Evolutionary conservation across 2,113 vertebrate genomes (phyloP).

Genomic region (Prunella himalayana): DNA sequence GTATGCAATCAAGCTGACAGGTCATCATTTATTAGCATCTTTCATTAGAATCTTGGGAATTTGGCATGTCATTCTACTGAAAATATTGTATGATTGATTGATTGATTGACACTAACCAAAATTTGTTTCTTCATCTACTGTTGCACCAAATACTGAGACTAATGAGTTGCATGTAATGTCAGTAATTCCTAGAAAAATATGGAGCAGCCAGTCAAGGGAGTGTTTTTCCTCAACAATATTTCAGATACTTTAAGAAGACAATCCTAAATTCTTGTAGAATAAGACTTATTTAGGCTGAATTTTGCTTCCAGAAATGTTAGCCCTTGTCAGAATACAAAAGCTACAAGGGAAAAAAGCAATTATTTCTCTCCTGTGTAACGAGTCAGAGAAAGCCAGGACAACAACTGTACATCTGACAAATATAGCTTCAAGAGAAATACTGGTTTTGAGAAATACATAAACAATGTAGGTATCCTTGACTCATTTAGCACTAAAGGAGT

Average conservation of each 20-base stretch:
- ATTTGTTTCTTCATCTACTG: slow-evolving; percentile 14
- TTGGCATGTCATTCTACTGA: background rate
- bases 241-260: background rate
- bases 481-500: background rate
- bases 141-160: background rate
- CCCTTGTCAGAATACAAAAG: background rate
- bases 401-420: background rate
- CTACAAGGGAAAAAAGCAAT: background rate
- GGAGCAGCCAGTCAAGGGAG: background rate
- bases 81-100: background rate
- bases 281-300: background rate
- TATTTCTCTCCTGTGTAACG: background rate
- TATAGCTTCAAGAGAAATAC: background rate
- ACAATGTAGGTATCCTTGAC: background rate
- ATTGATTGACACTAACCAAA: background rate
- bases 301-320: background rate
- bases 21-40: slow-evolving; percentile 15
- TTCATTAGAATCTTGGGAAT: slow-evolving; percentile 24
- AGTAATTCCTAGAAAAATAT: background rate
- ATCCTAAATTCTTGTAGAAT: background rate
- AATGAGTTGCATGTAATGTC: background rate
- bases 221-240: background rate
- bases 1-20: background rate
- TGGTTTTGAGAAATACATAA: background rate
- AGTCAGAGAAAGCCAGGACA: background rate